phyloP scores from a whole-genome alignment of 2,797 vertebrate species.

The Danio kyathit region DNA sequence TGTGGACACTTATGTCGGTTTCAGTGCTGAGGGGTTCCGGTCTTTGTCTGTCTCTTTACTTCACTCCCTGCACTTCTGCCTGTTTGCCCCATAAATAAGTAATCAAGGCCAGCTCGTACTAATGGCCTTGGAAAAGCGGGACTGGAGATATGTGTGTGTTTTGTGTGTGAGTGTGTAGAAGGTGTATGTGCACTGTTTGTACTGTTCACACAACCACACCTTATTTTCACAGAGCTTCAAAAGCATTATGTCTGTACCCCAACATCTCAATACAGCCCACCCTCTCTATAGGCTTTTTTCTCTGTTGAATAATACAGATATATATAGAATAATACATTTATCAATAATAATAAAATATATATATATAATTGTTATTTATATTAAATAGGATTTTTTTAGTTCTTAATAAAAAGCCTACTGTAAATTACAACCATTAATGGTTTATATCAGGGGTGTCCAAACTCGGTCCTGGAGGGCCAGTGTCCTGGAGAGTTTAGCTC shows the following conservation, averaged over 20 bases:
- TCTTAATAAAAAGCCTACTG: too few relatives aligned
- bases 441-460: too few relatives aligned
- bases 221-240: conserved; percentile 42
- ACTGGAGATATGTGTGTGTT: conserved; percentile 64
- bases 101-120: conserved; percentile 76
- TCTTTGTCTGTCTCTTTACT: conserved; percentile 61
- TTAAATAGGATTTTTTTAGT: too few relatives aligned
- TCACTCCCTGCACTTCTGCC: conserved; percentile 67
- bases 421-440: too few relatives aligned
- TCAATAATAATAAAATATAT: too few relatives aligned
- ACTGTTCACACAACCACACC: conserved; percentile 36
- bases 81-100: conserved; percentile 78
- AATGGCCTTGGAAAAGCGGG: conserved; percentile 78
- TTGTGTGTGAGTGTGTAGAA: conserved; percentile 42
- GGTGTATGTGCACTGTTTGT: conserved; percentile 46
- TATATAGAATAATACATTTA: too few relatives aligned
- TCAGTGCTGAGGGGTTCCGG: conserved; percentile 55
- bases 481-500: too few relatives aligned
- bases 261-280: conserved; percentile 35
- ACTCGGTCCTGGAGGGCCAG: too few relatives aligned
- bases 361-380: too few relatives aligned
- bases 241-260: conserved; percentile 21
- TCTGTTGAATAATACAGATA: conserved; percentile 53
- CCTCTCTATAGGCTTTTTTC: not conserved
- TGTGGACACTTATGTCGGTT: conserved; percentile 42